phyloP scores from a whole-genome alignment of 2,113 vertebrate species.

The Trachemys scripta region DNA sequence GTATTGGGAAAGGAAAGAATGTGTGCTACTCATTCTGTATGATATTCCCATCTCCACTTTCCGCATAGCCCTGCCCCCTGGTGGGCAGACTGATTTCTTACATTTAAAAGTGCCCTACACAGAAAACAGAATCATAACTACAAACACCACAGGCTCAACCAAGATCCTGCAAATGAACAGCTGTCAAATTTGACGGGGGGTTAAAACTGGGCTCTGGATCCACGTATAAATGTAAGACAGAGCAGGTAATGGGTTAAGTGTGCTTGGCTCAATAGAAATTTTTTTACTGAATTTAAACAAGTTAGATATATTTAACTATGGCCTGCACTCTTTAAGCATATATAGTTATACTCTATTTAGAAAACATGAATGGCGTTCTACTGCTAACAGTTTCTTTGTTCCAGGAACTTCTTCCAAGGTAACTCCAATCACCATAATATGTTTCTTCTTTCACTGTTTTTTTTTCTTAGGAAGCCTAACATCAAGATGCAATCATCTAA shows the following conservation, averaged over 20 bases:
- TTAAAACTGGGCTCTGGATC: neutral
- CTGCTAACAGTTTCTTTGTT: neutral
- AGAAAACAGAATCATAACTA: neutral
- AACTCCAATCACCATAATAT: neutral
- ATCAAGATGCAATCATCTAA: neutral
- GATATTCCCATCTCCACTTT: neutral
- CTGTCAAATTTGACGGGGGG: neutral
- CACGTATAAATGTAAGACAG: neutral
- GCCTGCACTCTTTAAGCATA: neutral
- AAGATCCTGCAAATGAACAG: neutral
- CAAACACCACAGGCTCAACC: neutral
- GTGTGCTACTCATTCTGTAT: neutral
- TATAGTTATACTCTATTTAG: neutral
- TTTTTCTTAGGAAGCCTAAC: neutral
- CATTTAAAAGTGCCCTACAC: neutral
- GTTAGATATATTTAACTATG: neutral
- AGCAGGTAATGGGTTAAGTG: neutral
- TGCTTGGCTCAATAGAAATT: accelerated
- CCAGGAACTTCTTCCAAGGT: neutral
- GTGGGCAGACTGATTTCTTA: neutral
- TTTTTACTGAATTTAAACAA: neutral
- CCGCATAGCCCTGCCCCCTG: neutral
- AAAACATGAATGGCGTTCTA: neutral
- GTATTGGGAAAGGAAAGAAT: neutral
- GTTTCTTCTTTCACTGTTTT: neutral